Conservation (phyloP, 1,140 invertebrate genomes). For the Bombyx mandarina region DNA sequence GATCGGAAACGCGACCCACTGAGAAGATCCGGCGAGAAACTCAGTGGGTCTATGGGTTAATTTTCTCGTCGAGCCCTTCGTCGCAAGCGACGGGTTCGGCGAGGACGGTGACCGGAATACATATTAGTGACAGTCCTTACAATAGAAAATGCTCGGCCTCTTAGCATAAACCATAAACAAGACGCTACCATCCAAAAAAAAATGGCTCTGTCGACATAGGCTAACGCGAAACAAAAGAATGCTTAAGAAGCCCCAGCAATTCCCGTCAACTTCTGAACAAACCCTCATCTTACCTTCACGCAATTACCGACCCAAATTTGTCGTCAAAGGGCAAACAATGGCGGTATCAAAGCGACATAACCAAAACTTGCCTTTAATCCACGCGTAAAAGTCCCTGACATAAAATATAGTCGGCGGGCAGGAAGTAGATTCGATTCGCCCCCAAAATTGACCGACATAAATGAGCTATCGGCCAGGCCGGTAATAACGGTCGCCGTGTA, state of each 20-base stretch:
- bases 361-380: constrained; percentile 6
- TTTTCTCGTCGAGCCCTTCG: too few species aligned
- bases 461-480: constrained; percentile 4
- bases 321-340: constrained; percentile 7
- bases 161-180: too few species aligned
- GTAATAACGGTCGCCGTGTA: constrained; percentile 23
- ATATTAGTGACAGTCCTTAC: background rate
- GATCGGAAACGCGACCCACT: too few species aligned
- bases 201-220: too few species aligned
- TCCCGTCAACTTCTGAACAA: too few species aligned
- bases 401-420: constrained; percentile 6
- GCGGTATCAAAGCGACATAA: constrained; percentile 8
- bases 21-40: too few species aligned
- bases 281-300: background rate
- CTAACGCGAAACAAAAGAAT: too few species aligned
- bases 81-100: too few species aligned
- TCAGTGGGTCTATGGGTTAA: too few species aligned
- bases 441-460: constrained; percentile 11
- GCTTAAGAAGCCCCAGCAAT: too few species aligned
- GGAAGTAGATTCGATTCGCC: constrained; percentile 13
- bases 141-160: background rate
- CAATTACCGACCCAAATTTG: constrained; percentile 3
- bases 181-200: too few species aligned
- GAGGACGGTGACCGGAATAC: too few species aligned
- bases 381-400: constrained; percentile 3